Evolutionary conservation across 2,113 vertebrate genomes (phyloP).

Genomic region (Tympanuchus pallidicinctus): DNA sequence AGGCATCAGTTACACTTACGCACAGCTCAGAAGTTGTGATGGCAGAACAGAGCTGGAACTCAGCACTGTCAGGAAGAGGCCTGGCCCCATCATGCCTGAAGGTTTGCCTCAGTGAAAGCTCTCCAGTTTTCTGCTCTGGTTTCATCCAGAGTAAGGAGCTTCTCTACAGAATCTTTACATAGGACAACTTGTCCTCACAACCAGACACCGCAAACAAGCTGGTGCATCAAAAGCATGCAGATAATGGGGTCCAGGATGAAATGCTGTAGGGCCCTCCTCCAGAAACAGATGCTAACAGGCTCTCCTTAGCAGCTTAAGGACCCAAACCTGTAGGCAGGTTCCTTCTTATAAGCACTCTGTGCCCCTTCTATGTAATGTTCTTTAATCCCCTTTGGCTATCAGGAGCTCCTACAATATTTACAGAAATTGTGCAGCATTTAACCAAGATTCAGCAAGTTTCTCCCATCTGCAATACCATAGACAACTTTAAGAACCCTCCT

Average conservation of each 20-base stretch:
- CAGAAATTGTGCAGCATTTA: background rate
- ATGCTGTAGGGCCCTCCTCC: background rate
- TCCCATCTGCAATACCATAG: background rate
- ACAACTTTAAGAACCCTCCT: background rate
- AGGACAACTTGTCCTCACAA: background rate
- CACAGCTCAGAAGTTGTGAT: background rate
- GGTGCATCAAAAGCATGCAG: background rate
- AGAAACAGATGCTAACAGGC: background rate
- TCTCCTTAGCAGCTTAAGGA: background rate
- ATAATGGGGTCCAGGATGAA: background rate
- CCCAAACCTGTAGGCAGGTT: background rate
- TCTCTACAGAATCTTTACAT: background rate
- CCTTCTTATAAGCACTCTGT: background rate
- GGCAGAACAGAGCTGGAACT: background rate
- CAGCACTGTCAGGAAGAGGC: background rate
- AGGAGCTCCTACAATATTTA: slow-evolving; percentile 25
- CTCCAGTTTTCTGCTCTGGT: no score
- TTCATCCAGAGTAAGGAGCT: background rate
- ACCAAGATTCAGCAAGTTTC: slow-evolving; percentile 17
- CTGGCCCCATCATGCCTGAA: background rate
- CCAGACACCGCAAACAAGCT: background rate
- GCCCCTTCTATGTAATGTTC: background rate
- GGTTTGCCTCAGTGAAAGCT: background rate
- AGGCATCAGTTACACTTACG: background rate
- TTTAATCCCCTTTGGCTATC: background rate